Conservation (phyloP, 2,113 vertebrate species). For the Alethe castanea region DNA sequence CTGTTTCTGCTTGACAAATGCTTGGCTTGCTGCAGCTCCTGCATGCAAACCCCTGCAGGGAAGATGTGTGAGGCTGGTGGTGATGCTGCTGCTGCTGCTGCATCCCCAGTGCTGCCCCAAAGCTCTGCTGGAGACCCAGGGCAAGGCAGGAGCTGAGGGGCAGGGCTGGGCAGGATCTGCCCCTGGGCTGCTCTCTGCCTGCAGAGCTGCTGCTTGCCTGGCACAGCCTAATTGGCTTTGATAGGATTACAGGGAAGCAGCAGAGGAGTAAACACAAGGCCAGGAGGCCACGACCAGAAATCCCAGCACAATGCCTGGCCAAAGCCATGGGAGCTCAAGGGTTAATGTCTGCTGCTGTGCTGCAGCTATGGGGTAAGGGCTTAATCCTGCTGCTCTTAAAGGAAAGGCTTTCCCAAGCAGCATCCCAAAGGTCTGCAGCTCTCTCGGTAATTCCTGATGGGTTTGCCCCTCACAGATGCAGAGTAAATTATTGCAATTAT, state of each 20-base stretch:
- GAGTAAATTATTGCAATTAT: neutral
- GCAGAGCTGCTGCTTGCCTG: neutral
- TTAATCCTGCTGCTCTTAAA: neutral
- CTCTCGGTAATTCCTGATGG: neutral
- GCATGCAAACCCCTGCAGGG: neutral
- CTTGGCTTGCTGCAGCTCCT: neutral
- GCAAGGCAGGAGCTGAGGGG: neutral
- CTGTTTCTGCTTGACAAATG: neutral
- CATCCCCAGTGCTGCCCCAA: neutral
- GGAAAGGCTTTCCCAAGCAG: neutral
- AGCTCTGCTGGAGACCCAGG: neutral
- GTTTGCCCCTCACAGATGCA: neutral
- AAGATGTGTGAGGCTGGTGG: accelerated
- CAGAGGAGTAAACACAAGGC: neutral
- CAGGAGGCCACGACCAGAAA: neutral
- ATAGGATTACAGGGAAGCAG: slow-evolving; percentile 12
- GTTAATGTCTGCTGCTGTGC: neutral
- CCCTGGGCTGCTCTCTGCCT: neutral
- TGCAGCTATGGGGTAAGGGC: neutral
- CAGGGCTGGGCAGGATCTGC: neutral
- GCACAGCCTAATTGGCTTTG: slow-evolving; percentile 32
- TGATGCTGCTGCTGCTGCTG: neutral
- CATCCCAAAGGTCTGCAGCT: neutral
- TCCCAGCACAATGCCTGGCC: accelerated
- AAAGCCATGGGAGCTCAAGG: neutral